Percentiles rank a stretch among this genome's conserved stretches.
Evolutionary conservation across 2,797 vertebrate genomes (phyloP).

Genomic region (Erithacus rubecula): DNA sequence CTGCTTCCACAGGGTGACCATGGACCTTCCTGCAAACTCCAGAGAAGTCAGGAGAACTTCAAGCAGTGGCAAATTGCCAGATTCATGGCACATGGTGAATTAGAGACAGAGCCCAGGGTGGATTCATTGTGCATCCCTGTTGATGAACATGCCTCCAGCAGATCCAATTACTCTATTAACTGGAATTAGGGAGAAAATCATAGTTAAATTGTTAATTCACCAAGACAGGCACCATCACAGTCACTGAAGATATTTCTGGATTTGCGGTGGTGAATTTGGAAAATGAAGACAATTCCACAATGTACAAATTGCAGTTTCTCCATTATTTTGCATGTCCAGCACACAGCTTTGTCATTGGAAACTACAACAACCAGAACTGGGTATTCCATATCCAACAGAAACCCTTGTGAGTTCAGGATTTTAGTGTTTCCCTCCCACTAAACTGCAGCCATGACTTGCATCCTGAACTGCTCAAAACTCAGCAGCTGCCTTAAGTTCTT

Average conservation of each 20-base stretch:
- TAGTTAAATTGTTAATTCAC: not conserved
- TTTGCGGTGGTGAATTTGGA: not conserved
- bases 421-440: not conserved
- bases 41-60: not conserved
- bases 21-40: not conserved
- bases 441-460: not conserved
- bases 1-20: not conserved
- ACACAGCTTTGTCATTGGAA: not conserved
- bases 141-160: not conserved
- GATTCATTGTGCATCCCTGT: not conserved
- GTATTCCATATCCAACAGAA: not conserved
- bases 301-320: not conserved
- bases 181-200: not conserved
- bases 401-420: not conserved
- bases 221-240: not conserved
- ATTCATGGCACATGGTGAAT: fast-evolving
- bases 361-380: not conserved
- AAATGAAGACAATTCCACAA: not conserved
- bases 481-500: not conserved
- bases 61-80: fast-evolving
- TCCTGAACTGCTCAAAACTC: not conserved
- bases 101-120: not conserved
- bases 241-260: not conserved
- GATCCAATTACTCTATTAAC: not conserved
- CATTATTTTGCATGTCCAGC: not conserved